phyloP scores from a whole-genome alignment of 2,113 vertebrate genomes.

The crab-eating macaque (Macaca fascicularis) region T2T-MFA8v1.1 NC_088381.1:33369501-33370000 shows the following conservation, averaged over 20 bases:
- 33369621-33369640: no score
- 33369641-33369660: no score
- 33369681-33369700: no score
- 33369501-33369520: no score
- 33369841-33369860: background rate
- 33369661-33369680: accelerated
- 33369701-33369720: no score
- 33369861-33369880: background rate
- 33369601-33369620: no score
- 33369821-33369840: background rate
- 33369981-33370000: conserved; percentile 8
- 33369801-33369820: background rate
- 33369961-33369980: background rate
- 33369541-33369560: no score
- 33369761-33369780: background rate
- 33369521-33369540: no score
- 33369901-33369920: background rate
- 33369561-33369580: no score
- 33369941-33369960: background rate
- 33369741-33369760: no score
- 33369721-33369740: no score
- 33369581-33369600: no score
- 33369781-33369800: conserved; percentile 28
- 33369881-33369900: background rate
- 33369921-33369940: conserved; percentile 17